Conservation (phyloP, 2,888 invertebrate species). For the Volucella bombylans region DNA sequence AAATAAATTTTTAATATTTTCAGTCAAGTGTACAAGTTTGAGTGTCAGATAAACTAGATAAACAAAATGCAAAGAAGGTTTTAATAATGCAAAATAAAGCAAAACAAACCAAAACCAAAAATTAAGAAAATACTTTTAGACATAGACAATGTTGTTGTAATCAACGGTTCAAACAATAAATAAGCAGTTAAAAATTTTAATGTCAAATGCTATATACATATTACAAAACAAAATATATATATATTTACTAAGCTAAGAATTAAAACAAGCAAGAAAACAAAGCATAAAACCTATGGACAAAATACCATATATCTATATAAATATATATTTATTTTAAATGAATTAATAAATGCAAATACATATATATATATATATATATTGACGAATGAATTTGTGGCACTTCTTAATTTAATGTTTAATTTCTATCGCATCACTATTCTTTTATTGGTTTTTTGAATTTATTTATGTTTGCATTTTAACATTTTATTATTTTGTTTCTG, state of each 20-base stretch:
- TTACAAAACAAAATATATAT: slow-evolving; percentile 52
- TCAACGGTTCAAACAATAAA: slow-evolving; percentile 51
- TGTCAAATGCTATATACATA: slow-evolving; percentile 59
- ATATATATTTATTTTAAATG: slow-evolving; percentile 70
- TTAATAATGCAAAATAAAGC: slow-evolving; percentile 27
- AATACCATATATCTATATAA: slow-evolving; percentile 29
- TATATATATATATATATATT: slow-evolving; percentile 55
- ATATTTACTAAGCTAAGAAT: slow-evolving; percentile 62
- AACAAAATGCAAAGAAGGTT: slow-evolving; percentile 23
- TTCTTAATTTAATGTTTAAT: slow-evolving; percentile 58
- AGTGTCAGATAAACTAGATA: slow-evolving; percentile 53
- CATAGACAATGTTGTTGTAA: slow-evolving; percentile 37
- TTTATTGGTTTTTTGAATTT: slow-evolving; percentile 8
- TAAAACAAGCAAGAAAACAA: not conserved
- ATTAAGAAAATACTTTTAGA: slow-evolving; percentile 7
- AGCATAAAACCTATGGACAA: slow-evolving; percentile 35
- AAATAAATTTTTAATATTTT: slow-evolving; percentile 66
- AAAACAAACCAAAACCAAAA: slow-evolving; percentile 19
- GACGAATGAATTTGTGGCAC: slow-evolving; percentile 72
- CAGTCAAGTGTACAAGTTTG: slow-evolving; percentile 70
- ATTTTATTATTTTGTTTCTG: slow-evolving; percentile 14
- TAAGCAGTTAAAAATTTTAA: slow-evolving; percentile 44
- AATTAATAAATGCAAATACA: slow-evolving; percentile 70
- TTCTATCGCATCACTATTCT: slow-evolving; percentile 42
- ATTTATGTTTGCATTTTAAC: slow-evolving; percentile 54